A percentile compares a stretch with the other conserved stretches of the same genome.
Conservation (phyloP, 2,888 invertebrate species). For the Chloroclystis v-ata region DNA sequence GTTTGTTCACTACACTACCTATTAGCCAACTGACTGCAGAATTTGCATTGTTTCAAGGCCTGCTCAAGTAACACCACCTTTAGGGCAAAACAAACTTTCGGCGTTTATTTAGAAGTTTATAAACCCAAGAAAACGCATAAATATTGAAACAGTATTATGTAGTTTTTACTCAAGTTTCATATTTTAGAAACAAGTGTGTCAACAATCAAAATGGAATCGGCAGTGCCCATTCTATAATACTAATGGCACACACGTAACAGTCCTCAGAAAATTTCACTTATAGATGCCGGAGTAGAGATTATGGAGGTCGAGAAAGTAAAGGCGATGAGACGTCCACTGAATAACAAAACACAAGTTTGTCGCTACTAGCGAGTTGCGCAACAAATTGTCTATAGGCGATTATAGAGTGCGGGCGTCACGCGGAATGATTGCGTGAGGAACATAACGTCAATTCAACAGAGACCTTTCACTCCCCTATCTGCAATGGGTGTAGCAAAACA, state of each 20-base stretch:
- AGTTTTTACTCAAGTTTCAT: not conserved
- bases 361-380: constrained; percentile 59
- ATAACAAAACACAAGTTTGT: constrained; percentile 57
- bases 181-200: not conserved
- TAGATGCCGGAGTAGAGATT: constrained; percentile 37
- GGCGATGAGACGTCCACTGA: constrained; percentile 49
- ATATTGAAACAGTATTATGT: constrained; percentile 15
- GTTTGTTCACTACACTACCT: constrained; percentile 27
- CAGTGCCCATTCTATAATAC: not conserved
- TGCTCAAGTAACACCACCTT: constrained; percentile 19
- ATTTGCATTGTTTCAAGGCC: constrained; percentile 48
- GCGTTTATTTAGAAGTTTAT: no score
- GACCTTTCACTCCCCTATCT: constrained; percentile 35
- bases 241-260: constrained; percentile 29
- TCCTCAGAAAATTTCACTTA: constrained; percentile 44
- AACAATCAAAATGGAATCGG: not conserved
- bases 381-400: constrained; percentile 53
- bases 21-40: constrained; percentile 34
- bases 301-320: constrained; percentile 70
- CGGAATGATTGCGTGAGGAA: constrained; percentile 45
- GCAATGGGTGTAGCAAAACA: constrained; percentile 25
- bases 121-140: no score
- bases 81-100: no score
- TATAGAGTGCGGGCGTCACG: constrained; percentile 59
- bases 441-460: constrained; percentile 41